Percentiles rank a stretch among this genome's conserved stretches.
These are phyloP conservation scores for Sturnira hondurensis DNA, from an alignment of 2,113 vertebrate species.

Conservation along the genomic window DNA sequence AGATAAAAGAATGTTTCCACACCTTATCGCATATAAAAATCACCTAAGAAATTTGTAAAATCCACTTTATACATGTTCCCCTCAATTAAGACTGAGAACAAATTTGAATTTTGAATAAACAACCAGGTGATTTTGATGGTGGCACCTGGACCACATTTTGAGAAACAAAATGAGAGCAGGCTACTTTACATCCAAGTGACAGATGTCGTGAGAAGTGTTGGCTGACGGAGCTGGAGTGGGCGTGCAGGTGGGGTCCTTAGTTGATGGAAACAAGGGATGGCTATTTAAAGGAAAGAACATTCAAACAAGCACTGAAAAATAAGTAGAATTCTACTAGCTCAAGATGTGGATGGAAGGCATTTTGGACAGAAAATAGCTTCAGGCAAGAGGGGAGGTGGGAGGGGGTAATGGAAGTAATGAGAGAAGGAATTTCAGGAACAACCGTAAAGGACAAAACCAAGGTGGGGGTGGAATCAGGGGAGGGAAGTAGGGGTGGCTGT, in stretches of 20 bases:
- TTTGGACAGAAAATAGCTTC: neutral
- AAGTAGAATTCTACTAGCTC: neutral
- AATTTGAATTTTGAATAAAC: neutral
- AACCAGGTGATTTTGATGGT: neutral
- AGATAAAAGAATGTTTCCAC: neutral
- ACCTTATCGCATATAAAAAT: neutral
- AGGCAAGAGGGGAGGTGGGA: too few relatives aligned
- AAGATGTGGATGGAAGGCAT: neutral
- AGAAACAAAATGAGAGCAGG: neutral
- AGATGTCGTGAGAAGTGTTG: neutral
- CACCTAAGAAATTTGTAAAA: neutral
- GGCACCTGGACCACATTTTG: neutral
- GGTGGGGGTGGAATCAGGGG: too few relatives aligned
- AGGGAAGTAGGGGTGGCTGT: too few relatives aligned
- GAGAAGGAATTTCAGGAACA: too few relatives aligned
- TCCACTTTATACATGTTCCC: neutral
- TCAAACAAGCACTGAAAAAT: neutral
- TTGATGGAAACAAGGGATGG: neutral
- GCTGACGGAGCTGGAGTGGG: fast-evolving
- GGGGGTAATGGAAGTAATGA: too few relatives aligned
- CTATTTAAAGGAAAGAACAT: neutral
- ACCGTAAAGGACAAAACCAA: too few relatives aligned
- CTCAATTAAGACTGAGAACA: neutral
- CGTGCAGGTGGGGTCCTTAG: fast-evolving
- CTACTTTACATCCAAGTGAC: neutral